Conservation (phyloP, 2,888 invertebrate genomes). For the Cenopis cana region DNA sequence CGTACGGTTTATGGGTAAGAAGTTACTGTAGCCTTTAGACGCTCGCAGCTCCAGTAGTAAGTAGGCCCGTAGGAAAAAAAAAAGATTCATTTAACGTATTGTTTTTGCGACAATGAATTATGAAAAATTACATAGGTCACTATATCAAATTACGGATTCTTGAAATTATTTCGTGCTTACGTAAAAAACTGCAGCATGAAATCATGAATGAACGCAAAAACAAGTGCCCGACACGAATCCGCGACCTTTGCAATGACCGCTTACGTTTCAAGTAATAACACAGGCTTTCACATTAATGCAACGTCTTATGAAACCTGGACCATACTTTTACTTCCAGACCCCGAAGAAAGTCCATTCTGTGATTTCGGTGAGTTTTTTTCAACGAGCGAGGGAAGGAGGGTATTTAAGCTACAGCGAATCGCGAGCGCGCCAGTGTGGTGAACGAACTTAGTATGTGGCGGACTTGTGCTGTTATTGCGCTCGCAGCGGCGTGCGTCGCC, state of each 20-base stretch:
- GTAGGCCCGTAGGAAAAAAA: no score
- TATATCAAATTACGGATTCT: no score
- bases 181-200: constrained; percentile 1
- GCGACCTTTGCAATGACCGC: constrained; percentile 68
- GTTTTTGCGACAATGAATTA: no score
- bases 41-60: not conserved
- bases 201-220: constrained; percentile 40
- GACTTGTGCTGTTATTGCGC: constrained; percentile 65
- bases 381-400: constrained; percentile 64
- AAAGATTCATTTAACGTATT: no score
- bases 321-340: constrained; percentile 77
- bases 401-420: constrained; percentile 71
- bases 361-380: constrained; percentile 70
- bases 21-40: not conserved
- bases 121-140: no score
- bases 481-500: constrained; percentile 84
- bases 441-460: constrained; percentile 74
- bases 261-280: constrained; percentile 47
- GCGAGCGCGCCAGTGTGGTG: constrained; percentile 71
- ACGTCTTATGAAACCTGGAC: constrained; percentile 77
- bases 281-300: constrained; percentile 65
- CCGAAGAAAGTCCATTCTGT: constrained; percentile 75
- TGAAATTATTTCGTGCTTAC: no score
- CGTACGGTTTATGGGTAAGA: not conserved
- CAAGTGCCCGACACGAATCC: constrained; percentile 52